These are phyloP conservation scores for Cantharis lateralis DNA, from an alignment of 2,888 invertebrate species.

Conservation along the genomic window DNA sequence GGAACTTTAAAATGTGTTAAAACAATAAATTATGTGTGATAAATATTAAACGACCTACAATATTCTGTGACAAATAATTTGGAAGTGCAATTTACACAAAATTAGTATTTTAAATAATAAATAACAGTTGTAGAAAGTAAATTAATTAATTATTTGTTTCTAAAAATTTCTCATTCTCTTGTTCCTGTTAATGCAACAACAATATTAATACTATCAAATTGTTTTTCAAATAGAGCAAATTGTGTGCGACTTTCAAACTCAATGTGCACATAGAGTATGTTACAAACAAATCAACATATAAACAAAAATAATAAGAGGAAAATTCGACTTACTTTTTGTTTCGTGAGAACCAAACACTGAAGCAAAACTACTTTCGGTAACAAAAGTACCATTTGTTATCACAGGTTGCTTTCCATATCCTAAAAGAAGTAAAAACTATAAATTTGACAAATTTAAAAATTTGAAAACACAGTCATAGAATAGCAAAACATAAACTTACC, in stretches of 20 bases:
- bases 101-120: not conserved
- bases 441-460: not conserved
- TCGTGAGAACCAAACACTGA: conserved; percentile 84
- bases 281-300: conserved; percentile 1
- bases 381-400: conserved; percentile 61
- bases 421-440: conserved; percentile 38
- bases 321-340: conserved; percentile 52
- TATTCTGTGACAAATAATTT: not conserved
- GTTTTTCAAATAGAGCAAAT: not conserved
- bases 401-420: conserved; percentile 46
- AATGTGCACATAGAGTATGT: not conserved
- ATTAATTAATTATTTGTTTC: not conserved
- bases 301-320: not conserved
- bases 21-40: not conserved
- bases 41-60: not conserved
- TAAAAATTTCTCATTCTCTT: not conserved
- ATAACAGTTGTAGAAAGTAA: not conserved
- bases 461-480: not conserved
- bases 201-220: not conserved
- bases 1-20: not conserved
- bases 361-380: conserved; percentile 86
- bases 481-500: not conserved
- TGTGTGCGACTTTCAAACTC: not conserved
- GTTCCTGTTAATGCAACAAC: not conserved
- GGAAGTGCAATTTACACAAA: not conserved